Evolutionary conservation across 2,888 invertebrate genomes (phyloP).

Genomic region (Pseudanteris insignis): DNA sequence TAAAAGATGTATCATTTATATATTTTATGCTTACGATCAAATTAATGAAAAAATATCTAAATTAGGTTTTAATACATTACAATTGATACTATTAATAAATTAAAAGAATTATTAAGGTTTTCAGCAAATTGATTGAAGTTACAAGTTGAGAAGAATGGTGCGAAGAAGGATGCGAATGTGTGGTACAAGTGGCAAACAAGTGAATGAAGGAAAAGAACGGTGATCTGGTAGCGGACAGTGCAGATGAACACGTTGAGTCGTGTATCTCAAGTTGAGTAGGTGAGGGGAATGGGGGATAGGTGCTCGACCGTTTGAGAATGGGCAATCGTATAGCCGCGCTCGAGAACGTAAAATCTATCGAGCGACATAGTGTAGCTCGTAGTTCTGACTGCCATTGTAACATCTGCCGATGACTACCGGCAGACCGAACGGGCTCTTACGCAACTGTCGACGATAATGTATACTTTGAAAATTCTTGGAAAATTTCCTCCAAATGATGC

Average conservation of each 20-base stretch:
- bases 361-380: constrained; percentile 44
- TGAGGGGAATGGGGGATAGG: constrained; percentile 25
- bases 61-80: too few relatives aligned
- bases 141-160: too few relatives aligned
- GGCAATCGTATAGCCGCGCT: constrained; percentile 41
- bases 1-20: too few relatives aligned
- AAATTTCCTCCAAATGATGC: too few relatives aligned
- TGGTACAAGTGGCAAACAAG: constrained; percentile 28
- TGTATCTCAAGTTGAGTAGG: constrained; percentile 32
- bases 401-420: constrained; percentile 57
- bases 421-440: constrained; percentile 54
- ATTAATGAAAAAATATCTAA: too few relatives aligned
- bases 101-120: too few relatives aligned
- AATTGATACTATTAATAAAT: too few relatives aligned
- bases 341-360: constrained; percentile 49
- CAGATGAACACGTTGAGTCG: constrained; percentile 24
- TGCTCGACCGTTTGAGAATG: constrained; percentile 23
- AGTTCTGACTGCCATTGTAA: constrained; percentile 47
- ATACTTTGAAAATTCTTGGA: constrained; percentile 4
- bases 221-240: constrained; percentile 6
- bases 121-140: too few relatives aligned
- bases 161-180: not conserved
- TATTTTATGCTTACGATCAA: too few relatives aligned
- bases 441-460: constrained; percentile 54
- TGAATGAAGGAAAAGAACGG: constrained; percentile 25